Evolutionary conservation across 2,888 invertebrate genomes (phyloP), one percentile per base, ranked within the genome.

Genomic region (Drosophila cognata): DNA sequence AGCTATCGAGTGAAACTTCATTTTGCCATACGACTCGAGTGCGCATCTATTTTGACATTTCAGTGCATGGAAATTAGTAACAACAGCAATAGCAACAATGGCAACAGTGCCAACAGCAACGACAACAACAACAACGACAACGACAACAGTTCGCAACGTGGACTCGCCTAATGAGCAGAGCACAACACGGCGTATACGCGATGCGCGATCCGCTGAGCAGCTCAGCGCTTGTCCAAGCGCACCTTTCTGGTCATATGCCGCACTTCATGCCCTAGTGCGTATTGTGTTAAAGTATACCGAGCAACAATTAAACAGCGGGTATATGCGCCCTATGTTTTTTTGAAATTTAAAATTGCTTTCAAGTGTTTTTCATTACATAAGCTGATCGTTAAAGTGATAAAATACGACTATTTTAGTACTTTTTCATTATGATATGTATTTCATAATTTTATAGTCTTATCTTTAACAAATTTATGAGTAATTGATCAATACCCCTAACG

Each of bases 131-230:
- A n/a, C 55, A 50, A 38, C n/a, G n/a, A n/a, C 28, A 11, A 38
- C 35, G 18, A 52, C 36, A 73, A 38, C 50, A 46, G 7, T 29
- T 28, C 58, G 35, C 56, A 48, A 29, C 33, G 64, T 51, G 63
- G 56, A 69, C 73, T 41, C 67, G 89, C 74, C 82, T 82, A 87
- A 89, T 87, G 89, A 87, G 82, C 87, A 79, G 62, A 68, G 65
- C 71, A 70, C 76, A 61, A 60, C 74, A 25, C 66, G 58, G 77
- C 84, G 87, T 81, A 83, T 86, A 67, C 79, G 68, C 76, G 63
- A 85, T 83, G 59, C 57, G 65, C 38, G 5, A 59, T 64, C 74
- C 50, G 57, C 68, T 67, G 60, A 48, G 61, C 55, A 38, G 65
- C 61, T 62, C 35, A 57, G 31, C 58, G 61, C 53, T 48, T 67